Evolutionary conservation across 2,113 vertebrate genomes (phyloP).

Genomic region (Ictidomys tridecemlineatus): DNA sequence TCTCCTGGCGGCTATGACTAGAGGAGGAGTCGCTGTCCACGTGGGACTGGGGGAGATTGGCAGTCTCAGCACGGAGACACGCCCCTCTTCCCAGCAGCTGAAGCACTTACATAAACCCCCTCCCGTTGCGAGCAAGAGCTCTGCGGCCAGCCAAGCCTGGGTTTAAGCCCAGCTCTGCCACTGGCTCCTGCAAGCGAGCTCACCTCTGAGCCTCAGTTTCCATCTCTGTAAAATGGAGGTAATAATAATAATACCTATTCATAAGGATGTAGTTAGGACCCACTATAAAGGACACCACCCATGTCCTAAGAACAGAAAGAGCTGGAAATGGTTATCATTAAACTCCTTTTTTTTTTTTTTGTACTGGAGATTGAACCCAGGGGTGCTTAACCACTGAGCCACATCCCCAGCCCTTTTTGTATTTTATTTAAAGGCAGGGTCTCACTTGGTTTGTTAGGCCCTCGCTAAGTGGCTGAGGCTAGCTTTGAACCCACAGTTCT

Average conservation of each 20-base stretch:
- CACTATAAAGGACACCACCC: conserved; percentile 3
- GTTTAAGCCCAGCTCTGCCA: background rate
- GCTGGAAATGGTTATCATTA: background rate
- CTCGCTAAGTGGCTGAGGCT: too few species aligned
- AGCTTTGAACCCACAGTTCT: too few species aligned
- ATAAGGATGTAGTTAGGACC: conserved; percentile 50
- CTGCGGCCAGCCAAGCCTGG: background rate
- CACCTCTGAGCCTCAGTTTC: conserved; percentile 65
- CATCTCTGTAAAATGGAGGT: conserved; percentile 66
- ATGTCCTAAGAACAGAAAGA: background rate
- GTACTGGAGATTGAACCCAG: too few species aligned
- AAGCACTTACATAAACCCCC: conserved; percentile 35
- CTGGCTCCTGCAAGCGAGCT: conserved; percentile 51
- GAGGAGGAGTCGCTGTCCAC: conserved; percentile 95
- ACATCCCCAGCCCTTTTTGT: too few species aligned
- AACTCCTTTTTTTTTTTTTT: too few species aligned
- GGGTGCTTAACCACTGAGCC: background rate
- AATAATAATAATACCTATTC: conserved; percentile 33
- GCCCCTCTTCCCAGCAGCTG: background rate
- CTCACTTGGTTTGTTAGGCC: too few species aligned
- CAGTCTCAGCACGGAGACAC: conserved; percentile 33
- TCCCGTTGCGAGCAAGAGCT: conserved; percentile 44
- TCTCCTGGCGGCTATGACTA: conserved; percentile 93
- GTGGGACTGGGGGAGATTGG: conserved; percentile 89
- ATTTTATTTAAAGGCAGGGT: too few species aligned